phyloP scores from a whole-genome alignment of 1,140 invertebrate genomes.

The Metaphire vulgaris region DNA sequence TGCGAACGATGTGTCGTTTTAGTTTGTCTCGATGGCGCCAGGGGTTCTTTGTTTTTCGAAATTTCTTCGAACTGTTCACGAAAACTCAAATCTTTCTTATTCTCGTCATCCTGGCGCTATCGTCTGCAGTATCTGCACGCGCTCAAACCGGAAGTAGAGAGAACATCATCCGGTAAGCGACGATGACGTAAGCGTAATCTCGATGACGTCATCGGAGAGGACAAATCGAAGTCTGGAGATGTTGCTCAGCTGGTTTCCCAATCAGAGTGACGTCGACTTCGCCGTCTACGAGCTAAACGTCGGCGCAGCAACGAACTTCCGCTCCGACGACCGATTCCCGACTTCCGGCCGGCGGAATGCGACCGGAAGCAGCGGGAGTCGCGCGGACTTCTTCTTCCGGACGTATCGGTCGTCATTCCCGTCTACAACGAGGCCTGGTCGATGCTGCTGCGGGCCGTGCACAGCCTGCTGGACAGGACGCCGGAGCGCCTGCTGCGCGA shows the following conservation, averaged over 20 bases:
- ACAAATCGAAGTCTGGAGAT: not conserved
- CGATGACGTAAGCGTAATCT: not conserved
- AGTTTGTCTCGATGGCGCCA: no score
- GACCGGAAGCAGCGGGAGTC: not conserved
- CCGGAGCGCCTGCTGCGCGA: constrained; percentile 71
- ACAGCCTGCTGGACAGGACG: constrained; percentile 80
- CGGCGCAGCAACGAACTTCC: constrained; percentile 8
- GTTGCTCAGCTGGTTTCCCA: not conserved
- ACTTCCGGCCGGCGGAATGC: constrained; percentile 10
- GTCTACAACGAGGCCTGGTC: constrained; percentile 92
- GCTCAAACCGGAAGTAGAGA: no score
- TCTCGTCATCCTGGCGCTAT: no score
- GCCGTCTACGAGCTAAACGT: constrained; percentile 13
- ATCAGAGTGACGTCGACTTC: not conserved
- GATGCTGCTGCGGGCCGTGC: constrained; percentile 77
- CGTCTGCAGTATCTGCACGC: no score
- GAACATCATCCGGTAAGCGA: no score
- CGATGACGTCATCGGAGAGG: not conserved
- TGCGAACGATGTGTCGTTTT: no score
- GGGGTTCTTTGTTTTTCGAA: no score
- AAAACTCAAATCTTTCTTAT: no score
- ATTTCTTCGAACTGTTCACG: no score
- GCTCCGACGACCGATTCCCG: constrained; percentile 19
- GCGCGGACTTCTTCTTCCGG: constrained; percentile 55
- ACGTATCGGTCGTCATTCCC: constrained; percentile 80